Evolutionary conservation across 2,797 vertebrate species (phyloP).

Genomic region (Molossus alvarezi): DNA sequence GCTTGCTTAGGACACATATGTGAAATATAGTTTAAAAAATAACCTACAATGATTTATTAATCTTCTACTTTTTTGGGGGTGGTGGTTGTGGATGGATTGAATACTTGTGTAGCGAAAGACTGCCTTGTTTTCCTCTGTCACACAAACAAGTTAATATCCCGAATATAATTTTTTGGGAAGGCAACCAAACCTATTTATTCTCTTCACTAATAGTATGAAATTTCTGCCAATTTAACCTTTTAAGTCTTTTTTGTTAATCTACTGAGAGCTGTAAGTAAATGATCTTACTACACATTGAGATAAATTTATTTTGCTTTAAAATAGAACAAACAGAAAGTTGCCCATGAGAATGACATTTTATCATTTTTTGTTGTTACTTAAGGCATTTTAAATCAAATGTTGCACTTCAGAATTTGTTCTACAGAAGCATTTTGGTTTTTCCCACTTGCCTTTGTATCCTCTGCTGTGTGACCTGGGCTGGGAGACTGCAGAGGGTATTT

Average conservation of each 20-base stretch:
- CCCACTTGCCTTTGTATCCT: neutral
- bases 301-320: conserved; percentile 42
- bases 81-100: neutral
- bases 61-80: neutral
- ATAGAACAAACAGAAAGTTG: neutral
- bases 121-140: neutral
- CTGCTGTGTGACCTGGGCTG: neutral
- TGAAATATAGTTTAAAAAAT: neutral
- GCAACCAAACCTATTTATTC: neutral
- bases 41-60: neutral
- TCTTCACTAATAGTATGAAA: neutral
- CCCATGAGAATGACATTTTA: neutral
- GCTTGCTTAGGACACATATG: neutral
- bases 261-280: neutral
- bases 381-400: neutral
- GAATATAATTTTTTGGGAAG: neutral
- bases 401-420: conserved; percentile 6
- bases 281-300: neutral
- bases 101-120: neutral
- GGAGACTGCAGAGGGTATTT: neutral
- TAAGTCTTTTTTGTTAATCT: conserved; percentile 35
- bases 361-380: conserved; percentile 12
- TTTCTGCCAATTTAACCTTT: conserved; percentile 54
- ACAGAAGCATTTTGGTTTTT: neutral
- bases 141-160: neutral